Percentiles rank a stretch among this genome's conserved stretches.
Conservation (phyloP, 2,113 vertebrate species). For the Anser cygnoides region DNA sequence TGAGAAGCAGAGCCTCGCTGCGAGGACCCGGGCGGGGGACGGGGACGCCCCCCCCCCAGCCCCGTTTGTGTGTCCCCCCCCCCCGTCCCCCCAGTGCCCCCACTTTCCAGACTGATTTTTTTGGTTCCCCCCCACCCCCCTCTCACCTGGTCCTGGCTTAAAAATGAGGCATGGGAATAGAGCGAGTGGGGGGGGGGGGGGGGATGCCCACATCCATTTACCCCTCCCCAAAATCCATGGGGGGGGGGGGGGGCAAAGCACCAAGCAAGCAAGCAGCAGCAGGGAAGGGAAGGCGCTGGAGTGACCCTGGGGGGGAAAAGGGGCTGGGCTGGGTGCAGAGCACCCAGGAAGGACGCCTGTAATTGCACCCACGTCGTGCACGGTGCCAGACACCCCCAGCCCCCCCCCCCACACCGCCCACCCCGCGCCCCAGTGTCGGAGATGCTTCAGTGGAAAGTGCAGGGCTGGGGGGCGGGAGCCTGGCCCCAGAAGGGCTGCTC, state of each 20-base stretch:
- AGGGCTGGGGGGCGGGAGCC: neutral
- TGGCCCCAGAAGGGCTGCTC: neutral
- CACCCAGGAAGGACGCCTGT: neutral
- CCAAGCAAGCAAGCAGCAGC: neutral
- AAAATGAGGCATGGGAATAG: neutral
- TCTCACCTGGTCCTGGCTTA: neutral
- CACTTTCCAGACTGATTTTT: neutral
- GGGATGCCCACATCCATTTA: neutral
- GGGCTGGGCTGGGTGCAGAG: neutral
- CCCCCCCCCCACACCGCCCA: neutral
- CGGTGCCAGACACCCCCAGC: fast-evolving
- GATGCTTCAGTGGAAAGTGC: neutral
- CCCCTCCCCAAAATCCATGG: neutral
- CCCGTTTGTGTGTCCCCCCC: too few relatives aligned
- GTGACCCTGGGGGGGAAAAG: too few relatives aligned
- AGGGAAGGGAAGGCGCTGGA: too few relatives aligned
- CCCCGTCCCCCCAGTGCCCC: neutral
- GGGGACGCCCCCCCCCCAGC: neutral
- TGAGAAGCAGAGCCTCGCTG: neutral
- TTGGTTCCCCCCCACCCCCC: neutral
- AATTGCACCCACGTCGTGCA: neutral
- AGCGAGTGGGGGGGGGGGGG: neutral
- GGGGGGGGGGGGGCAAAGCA: neutral
- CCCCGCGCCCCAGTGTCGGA: neutral
- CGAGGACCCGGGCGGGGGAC: neutral